These are phyloP conservation scores for Ectobius pallidus DNA, from an alignment of 2,888 invertebrate species.

Conservation along the genomic window DNA sequence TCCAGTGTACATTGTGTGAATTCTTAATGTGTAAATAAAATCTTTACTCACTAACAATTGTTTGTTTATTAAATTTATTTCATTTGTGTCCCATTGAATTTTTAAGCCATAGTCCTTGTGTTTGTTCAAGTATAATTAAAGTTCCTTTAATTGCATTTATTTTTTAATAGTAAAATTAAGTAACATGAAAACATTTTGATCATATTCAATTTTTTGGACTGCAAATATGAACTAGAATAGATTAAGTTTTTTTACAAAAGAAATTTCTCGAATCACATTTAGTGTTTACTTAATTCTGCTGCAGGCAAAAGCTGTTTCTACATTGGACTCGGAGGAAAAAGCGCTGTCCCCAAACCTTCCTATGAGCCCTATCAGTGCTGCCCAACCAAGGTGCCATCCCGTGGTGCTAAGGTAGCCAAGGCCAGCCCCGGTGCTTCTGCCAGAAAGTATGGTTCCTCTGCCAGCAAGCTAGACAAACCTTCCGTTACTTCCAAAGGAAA, in stretches of 20 bases:
- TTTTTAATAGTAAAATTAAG: no score
- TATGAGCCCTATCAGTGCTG: constrained; percentile 93
- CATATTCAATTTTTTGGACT: background rate
- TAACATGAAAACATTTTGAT: background rate
- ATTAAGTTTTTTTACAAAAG: background rate
- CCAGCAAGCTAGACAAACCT: constrained; percentile 53
- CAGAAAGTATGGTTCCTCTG: constrained; percentile 39
- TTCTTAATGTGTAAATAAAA: constrained; percentile 14
- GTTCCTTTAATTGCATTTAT: no score
- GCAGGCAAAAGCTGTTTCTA: constrained; percentile 98
- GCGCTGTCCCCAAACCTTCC: constrained; percentile 73
- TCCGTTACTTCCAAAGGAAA: constrained; percentile 33
- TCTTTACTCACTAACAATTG: constrained; percentile 17
- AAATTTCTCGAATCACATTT: background rate
- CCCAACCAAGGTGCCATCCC: constrained; percentile 82
- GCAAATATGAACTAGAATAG: constrained; percentile 15
- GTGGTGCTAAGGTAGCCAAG: constrained; percentile 81
- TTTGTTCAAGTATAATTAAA: no score
- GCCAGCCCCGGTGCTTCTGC: constrained; percentile 55
- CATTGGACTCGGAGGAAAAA: constrained; percentile 91
- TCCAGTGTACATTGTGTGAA: constrained; percentile 15
- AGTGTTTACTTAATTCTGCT: constrained; percentile 76
- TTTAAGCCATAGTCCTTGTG: no score
- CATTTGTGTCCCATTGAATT: no score
- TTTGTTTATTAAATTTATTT: background rate